Evolutionary conservation across 2,888 invertebrate genomes (phyloP).

Genomic region (Herminia tarsipennalis): DNA sequence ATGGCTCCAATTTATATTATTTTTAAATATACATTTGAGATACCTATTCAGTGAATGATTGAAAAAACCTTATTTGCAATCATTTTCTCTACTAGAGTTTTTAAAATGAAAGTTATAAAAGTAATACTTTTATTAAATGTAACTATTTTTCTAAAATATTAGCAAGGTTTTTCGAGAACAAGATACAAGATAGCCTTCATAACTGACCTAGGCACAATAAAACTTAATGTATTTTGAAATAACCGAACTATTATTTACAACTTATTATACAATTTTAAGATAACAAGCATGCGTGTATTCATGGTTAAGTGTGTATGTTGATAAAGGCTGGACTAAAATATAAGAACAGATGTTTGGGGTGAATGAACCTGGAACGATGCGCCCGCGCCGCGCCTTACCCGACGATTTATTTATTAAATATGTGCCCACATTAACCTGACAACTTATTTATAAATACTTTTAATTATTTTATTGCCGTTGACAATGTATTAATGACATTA

Average conservation of each 20-base stretch:
- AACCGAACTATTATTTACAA: slow-evolving; percentile 28
- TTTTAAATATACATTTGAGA: neutral
- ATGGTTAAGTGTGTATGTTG: slow-evolving; percentile 61
- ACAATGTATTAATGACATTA: slow-evolving; percentile 38
- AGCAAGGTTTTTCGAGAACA: slow-evolving; percentile 28
- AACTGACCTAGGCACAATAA: slow-evolving; percentile 43
- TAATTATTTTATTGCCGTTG: slow-evolving; percentile 45
- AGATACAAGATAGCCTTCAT: slow-evolving; percentile 33
- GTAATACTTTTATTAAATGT: too few relatives aligned
- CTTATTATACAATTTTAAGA: slow-evolving; percentile 36
- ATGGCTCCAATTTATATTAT: slow-evolving; percentile 3
- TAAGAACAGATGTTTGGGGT: slow-evolving; percentile 81
- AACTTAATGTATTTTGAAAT: slow-evolving; percentile 33
- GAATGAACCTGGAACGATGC: slow-evolving; percentile 67
- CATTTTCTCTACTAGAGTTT: too few relatives aligned
- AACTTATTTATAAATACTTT: slow-evolving; percentile 52
- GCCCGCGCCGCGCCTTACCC: slow-evolving; percentile 51
- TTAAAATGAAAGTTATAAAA: neutral
- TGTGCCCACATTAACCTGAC: slow-evolving; percentile 54
- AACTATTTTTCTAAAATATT: slow-evolving; percentile 28
- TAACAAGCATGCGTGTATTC: slow-evolving; percentile 42
- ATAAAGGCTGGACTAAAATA: slow-evolving; percentile 76
- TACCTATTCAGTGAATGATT: neutral
- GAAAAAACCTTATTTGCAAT: neutral
- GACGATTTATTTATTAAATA: slow-evolving; percentile 65